Base-by-base conservation (phyloP, 2,888 invertebrate genomes). In the Anorthoa munda region DNA sequence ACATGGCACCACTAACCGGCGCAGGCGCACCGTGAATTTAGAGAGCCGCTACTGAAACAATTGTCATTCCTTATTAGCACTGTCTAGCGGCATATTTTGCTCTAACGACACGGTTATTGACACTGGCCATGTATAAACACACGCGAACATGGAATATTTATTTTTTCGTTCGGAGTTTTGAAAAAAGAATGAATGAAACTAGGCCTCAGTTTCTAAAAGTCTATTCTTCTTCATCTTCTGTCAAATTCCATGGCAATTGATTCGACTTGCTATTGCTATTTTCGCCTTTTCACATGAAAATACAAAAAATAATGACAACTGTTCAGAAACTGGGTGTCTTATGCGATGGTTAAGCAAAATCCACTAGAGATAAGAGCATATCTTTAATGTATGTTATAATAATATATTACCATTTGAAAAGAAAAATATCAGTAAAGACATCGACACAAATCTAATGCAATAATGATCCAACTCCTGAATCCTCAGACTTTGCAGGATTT, bases 31-130 rank as follows among this genome's bases (percentile, higher is more conserved):
- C 86, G 87, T 90, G 90, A 92, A 91, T 92, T 93, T 93, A 94
- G 93, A 94, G 93, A 94, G 94, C 85, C 77, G 86, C 75, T 66
- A 65, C 88, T 88, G 87, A 92, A 93, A 90, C 92, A 92, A 93
- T 93, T 92, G 94, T 93, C 90, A 93, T 92, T 92, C 92, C 88
- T 92, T 90, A 93, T 94, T 94, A 93, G 92, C 92, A 90, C 89
- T 81, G 90, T 90, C 90, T 91, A 92, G 92, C 89, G 90, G 88
- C 90, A 91, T 88, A 90, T 91, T 90, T 77, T 89, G 84, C 85
- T 83, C 75, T 81, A 74, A 72, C 66, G 67, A 72, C 83, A 82
- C 88, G 85, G 86, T 85, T 90, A 83, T 83, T 88, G 84, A 87
- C 87, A 83, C 83, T 79, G 61, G 18, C 70, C 55, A 66, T 75